Base-by-base conservation (phyloP, 2,113 vertebrate genomes). In the Corythoichthys intestinalis region DNA sequence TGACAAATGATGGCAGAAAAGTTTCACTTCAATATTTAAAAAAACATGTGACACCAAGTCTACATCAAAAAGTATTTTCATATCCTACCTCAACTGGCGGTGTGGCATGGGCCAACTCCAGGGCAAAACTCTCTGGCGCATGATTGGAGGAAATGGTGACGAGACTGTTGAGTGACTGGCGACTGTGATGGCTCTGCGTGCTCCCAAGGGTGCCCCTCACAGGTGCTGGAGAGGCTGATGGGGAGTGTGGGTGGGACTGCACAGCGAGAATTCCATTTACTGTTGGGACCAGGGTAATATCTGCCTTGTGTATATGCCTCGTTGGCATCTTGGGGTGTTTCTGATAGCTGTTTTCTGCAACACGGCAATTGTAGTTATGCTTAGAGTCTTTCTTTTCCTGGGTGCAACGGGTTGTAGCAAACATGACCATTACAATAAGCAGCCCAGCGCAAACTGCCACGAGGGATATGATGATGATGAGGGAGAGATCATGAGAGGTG, bases 91-190 rank as follows among this genome's bases (percentile, higher is more conserved):
- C 97, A 2, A 99, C 97, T 44, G 96, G 95, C 0, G 96, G 96
- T 0, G 97, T 96, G 54, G 96, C 92, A 0, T 98, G 95, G 61
- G 96, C 94, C 75, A 99, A 93, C 41, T 98, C 97, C 79, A 99
- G 77, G 0, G 96, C 91, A 74, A 98, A 99, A 72, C 93, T 97
- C 82, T 98, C 97, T 0, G 94, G 91, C 78, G 97, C 93, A 0
- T 98, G 95, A 90, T 96, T 98, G 12, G 97, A 99, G 57, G 96
- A 98, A 80, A 98, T 97, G 67, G 96, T 98, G 81, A 98, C 96
- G 79, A 99, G 89, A 86, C 97, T 99, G 91, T 98, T 99, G 69
- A 98, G 94, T 0, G 96, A 98, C 58, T 99, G 97, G 73, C 95
- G 95, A 81, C 96, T 98, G 69, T 97, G 94, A 62, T 98, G 95